Evolutionary conservation across 2,113 vertebrate genomes (phyloP).

Genomic region (Sceloporus tristichus): DNA sequence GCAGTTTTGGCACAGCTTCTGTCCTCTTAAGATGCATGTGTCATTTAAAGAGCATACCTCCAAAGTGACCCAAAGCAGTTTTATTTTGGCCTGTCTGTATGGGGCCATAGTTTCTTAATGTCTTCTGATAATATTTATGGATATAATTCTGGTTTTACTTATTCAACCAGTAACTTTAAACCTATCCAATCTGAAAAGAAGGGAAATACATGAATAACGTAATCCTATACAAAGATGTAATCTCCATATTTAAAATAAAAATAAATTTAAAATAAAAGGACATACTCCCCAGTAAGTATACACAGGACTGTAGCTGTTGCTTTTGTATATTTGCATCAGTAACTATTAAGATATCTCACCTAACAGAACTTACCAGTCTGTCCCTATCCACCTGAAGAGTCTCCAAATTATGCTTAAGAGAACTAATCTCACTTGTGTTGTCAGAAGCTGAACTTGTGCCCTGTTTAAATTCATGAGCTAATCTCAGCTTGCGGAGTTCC

Average conservation of each 20-base stretch:
- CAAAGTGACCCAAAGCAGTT: no score
- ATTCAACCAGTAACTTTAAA: not conserved
- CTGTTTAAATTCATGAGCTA: slow-evolving; percentile 73
- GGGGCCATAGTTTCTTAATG: not conserved
- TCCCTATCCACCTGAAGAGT: slow-evolving; percentile 64
- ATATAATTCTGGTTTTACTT: not conserved
- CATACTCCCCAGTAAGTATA: not conserved
- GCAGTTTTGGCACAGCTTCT: no score
- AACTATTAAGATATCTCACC: not conserved
- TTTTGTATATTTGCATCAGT: not conserved
- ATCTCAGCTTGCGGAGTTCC: slow-evolving; percentile 77
- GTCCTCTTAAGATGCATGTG: no score
- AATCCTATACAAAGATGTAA: not conserved
- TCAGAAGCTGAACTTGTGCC: slow-evolving; percentile 59
- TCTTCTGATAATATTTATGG: not conserved
- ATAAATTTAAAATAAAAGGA: not conserved
- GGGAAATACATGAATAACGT: not conserved
- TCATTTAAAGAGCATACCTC: no score
- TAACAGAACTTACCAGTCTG: slow-evolving; percentile 74
- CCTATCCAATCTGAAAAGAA: not conserved
- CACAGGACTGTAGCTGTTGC: not conserved
- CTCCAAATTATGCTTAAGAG: slow-evolving; percentile 61
- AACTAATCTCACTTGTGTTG: slow-evolving; percentile 61
- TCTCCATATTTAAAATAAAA: not conserved
- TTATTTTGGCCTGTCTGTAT: no score